Percentiles rank a stretch among this genome's conserved stretches.
These are phyloP conservation scores for Zophobas atratus DNA, from an alignment of 1,140 invertebrate species.

Conservation along the genomic window DNA sequence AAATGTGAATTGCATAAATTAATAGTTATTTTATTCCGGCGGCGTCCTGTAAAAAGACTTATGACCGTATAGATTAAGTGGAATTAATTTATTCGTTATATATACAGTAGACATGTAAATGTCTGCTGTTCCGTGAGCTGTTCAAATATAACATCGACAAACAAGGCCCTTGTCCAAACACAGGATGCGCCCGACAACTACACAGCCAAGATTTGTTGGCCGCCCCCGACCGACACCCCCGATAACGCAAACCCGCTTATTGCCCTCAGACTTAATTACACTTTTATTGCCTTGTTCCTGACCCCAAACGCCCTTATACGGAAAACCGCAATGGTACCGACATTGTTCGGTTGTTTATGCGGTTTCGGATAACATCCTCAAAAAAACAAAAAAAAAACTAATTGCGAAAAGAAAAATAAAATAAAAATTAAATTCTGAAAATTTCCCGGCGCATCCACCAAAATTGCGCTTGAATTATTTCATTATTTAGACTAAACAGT, in stretches of 20 bases:
- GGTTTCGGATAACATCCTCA: too few species aligned
- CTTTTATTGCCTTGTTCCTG: constrained; percentile 3
- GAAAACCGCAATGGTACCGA: neutral
- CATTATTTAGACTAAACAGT: too few species aligned
- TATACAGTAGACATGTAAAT: constrained; percentile 51
- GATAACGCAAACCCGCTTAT: constrained; percentile 19
- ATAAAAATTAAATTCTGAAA: neutral
- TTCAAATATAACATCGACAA: constrained; percentile 52
- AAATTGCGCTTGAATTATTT: neutral
- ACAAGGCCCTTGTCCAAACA: constrained; percentile 49
- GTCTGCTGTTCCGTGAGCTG: constrained; percentile 48
- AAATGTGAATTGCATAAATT: constrained; percentile 56
- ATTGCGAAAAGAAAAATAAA: too few species aligned
- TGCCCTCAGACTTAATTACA: constrained; percentile 29
- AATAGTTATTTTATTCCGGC: constrained; percentile 56
- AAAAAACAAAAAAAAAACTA: too few species aligned
- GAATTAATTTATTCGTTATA: constrained; percentile 51
- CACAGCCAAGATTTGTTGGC: constrained; percentile 48
- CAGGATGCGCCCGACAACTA: constrained; percentile 50
- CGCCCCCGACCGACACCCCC: constrained; percentile 16
- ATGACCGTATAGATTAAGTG: constrained; percentile 51
- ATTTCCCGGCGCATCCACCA: constrained; percentile 9
- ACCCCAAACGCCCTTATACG: neutral
- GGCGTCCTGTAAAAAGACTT: constrained; percentile 48
- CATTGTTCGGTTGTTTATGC: too few species aligned